Evolutionary conservation across 2,113 vertebrate genomes (phyloP).

Genomic region (Megalops atlanticus): DNA sequence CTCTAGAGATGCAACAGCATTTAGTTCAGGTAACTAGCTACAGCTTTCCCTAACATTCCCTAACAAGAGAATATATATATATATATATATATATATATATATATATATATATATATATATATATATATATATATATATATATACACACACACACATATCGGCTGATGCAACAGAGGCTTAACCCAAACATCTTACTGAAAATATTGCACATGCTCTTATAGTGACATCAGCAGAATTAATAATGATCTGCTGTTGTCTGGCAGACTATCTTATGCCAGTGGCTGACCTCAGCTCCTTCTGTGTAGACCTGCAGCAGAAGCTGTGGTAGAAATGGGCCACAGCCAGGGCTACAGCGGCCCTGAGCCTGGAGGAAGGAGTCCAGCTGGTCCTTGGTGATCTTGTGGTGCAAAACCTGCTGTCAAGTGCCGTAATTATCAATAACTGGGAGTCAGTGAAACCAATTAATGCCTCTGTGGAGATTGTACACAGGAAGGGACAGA

Average conservation of each 20-base stretch:
- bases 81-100: no score
- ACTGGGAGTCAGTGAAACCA: not conserved
- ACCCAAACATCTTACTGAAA: no score
- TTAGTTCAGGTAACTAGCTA: no score
- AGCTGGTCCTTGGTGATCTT: not conserved
- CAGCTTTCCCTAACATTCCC: no score
- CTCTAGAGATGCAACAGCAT: no score
- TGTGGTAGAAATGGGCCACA: not conserved
- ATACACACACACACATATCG: no score
- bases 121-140: no score
- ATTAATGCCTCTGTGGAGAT: not conserved
- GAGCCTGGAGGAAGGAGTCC: not conserved
- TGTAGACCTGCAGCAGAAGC: not conserved
- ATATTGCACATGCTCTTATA: no score
- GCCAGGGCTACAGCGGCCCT: not conserved
- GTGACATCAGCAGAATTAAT: not conserved
- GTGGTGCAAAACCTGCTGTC: conserved; percentile 2
- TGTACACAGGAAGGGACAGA: not conserved
- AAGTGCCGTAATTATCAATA: not conserved
- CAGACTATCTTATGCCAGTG: not conserved
- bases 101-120: no score
- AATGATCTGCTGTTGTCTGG: not conserved
- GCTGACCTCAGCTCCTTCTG: not conserved
- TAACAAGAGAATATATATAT: no score
- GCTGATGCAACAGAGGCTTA: no score